A percentile compares a stretch with the other conserved stretches of the same genome.
Conservation (phyloP, 2,113 vertebrate genomes). For the Patagioenas fasciata region DNA sequence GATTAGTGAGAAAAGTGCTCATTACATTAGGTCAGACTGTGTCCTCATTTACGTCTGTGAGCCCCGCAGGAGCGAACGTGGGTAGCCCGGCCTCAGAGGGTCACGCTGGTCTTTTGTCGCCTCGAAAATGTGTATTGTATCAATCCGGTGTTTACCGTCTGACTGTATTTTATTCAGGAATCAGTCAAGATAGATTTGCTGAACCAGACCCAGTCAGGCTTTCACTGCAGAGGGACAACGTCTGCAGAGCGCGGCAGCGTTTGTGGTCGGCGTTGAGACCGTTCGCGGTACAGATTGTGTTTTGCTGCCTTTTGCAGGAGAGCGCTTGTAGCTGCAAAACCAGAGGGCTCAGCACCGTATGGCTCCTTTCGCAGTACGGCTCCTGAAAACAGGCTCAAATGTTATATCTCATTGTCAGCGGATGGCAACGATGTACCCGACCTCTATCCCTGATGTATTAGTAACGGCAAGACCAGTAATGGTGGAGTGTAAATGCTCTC, state of each 20-base stretch:
- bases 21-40: not conserved
- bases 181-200: conserved; percentile 8
- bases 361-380: not conserved
- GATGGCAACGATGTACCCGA: fast-evolving
- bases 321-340: not conserved
- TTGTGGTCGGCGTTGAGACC: not conserved
- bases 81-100: fast-evolving
- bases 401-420: not conserved
- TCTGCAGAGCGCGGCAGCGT: fast-evolving
- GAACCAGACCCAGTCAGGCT: not conserved
- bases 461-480: not conserved
- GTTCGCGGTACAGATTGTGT: not conserved
- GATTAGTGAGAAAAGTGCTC: not conserved
- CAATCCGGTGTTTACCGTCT: not conserved
- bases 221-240: not conserved
- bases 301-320: not conserved
- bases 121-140: not conserved
- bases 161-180: not conserved
- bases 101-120: not conserved
- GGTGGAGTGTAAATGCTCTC: not conserved
- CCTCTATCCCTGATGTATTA: not conserved
- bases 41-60: not conserved
- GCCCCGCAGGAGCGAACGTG: fast-evolving
- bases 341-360: not conserved
- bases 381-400: not conserved